Base-by-base conservation (phyloP, 2,113 vertebrate species). In the Psephotus haematonotus region DNA sequence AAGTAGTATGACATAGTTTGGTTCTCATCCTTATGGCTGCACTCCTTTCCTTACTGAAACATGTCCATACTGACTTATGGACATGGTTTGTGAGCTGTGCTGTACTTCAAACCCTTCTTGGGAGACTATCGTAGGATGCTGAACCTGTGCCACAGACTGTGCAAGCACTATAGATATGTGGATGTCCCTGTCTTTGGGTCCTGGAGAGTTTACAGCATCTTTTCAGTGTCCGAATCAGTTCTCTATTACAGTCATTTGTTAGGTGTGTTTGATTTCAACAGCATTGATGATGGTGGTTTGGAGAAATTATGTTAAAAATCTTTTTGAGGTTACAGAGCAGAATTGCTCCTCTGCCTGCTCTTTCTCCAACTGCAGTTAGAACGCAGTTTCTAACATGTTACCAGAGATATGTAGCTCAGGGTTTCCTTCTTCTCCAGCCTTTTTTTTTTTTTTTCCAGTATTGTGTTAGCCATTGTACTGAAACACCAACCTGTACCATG, bases 291-390 rank as follows among this genome's bases (percentile, higher is more conserved):
- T 41, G 49, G 29, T 72, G 19, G 10, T 59, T 67, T 70, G 57
- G 46, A 41, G 35, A 67, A 31, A 19, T 44, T 83, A 17, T 31
- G 19, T 60, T 75, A 65, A 70, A 82, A 49, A 22, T n/a, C 46
- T 84, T 89, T 20, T 46, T 78, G 8, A 4, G 8, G 14, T 49
- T 87, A 39, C 13, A 18, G 16, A 71, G 35, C 50, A 82, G 55
- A 35, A 6, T 39, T 0, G 2, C 25, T 71, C 15, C 33, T 70
- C 25, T 1, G 1, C 44, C 50, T 29, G 46, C 19, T 23, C 20
- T 62, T 86, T 71, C 19, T 86, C 60, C 44, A 14, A 9, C n/a
- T 39, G 11, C 17, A 80, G 20, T 59, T n/a, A 59, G 55, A 44
- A 41, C 67, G 39, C 18, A 17, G 15, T 57, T 76, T 29, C 77